A percentile compares a stretch with the other conserved stretches of the same genome.
Evolutionary conservation across 1,140 invertebrate genomes (phyloP).

Genomic region (Brachionus paranguensis): DNA sequence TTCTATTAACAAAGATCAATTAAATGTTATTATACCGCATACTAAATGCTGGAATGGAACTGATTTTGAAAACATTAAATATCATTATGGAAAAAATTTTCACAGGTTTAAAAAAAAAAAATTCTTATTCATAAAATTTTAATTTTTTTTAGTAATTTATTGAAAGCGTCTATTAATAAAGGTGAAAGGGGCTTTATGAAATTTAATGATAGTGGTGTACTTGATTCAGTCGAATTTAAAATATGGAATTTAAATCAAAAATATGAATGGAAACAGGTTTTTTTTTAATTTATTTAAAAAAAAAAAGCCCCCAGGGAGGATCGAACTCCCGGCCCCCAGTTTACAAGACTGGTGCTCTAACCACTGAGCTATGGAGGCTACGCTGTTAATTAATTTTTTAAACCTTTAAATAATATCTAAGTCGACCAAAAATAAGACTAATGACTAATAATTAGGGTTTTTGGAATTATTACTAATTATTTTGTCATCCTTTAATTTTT

Average conservation of each 20-base stretch:
- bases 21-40: constrained; percentile 28
- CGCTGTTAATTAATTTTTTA: neutral
- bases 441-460: neutral
- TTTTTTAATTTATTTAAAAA: neutral
- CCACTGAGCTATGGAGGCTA: constrained; percentile 46
- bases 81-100: constrained; percentile 62
- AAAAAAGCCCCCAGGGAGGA: constrained; percentile 43
- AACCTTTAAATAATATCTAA: too few relatives aligned
- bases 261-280: constrained; percentile 80
- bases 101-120: constrained; percentile 56
- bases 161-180: constrained; percentile 44
- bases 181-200: constrained; percentile 51
- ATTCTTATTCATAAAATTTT: neutral
- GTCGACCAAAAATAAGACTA: constrained; percentile 32
- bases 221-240: constrained; percentile 76
- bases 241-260: constrained; percentile 78
- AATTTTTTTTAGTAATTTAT: constrained; percentile 44
- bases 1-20: neutral
- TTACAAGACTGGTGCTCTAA: constrained; percentile 43
- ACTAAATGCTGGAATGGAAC: constrained; percentile 35
- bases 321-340: constrained; percentile 43
- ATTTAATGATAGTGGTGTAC: constrained; percentile 79
- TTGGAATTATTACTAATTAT: too few relatives aligned
- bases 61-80: neutral
- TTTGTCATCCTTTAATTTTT: too few relatives aligned